A percentile compares a stretch with the other conserved stretches of the same genome.
phyloP scores from a whole-genome alignment of 2,888 invertebrate genomes.

The Agrochola macilenta region DNA sequence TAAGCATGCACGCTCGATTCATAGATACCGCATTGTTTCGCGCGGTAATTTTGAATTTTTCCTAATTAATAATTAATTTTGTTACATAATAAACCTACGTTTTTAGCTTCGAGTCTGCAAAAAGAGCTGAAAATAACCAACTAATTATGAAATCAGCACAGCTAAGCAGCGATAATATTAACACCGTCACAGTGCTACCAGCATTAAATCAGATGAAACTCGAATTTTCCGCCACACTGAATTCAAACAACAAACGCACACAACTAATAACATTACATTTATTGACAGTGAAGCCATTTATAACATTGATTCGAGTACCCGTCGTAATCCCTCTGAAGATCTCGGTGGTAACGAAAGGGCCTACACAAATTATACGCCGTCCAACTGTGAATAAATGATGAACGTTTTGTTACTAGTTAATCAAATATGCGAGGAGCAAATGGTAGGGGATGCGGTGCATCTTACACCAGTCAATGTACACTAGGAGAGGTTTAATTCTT shows the following conservation, averaged over 20 bases:
- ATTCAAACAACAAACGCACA: conserved; percentile 46
- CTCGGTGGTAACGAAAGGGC: conserved; percentile 62
- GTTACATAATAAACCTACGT: too few relatives aligned
- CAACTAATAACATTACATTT: conserved; percentile 52
- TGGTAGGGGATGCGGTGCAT: conserved; percentile 61
- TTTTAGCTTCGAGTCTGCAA: too few relatives aligned
- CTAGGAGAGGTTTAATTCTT: conserved; percentile 20
- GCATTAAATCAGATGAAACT: conserved; percentile 30
- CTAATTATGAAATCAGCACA: background rate
- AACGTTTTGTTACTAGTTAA: conserved; percentile 67
- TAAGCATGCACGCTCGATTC: too few relatives aligned
- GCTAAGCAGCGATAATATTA: background rate
- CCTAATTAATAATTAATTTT: too few relatives aligned
- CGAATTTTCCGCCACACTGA: conserved; percentile 29
- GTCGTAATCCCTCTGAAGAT: conserved; percentile 54
- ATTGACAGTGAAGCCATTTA: conserved; percentile 58
- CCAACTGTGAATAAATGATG: conserved; percentile 70
- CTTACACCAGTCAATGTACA: conserved; percentile 28
- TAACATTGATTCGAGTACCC: conserved; percentile 63
- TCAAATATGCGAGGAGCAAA: conserved; percentile 67
- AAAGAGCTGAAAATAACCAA: background rate
- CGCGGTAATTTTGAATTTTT: too few relatives aligned
- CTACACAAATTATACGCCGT: conserved; percentile 70
- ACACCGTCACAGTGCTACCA: conserved; percentile 7
- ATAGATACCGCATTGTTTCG: too few relatives aligned